Evolutionary conservation across 2,113 vertebrate species (phyloP), one percentile per base, ranked within the genome.

Genomic region (Amazona vittata): DNA sequence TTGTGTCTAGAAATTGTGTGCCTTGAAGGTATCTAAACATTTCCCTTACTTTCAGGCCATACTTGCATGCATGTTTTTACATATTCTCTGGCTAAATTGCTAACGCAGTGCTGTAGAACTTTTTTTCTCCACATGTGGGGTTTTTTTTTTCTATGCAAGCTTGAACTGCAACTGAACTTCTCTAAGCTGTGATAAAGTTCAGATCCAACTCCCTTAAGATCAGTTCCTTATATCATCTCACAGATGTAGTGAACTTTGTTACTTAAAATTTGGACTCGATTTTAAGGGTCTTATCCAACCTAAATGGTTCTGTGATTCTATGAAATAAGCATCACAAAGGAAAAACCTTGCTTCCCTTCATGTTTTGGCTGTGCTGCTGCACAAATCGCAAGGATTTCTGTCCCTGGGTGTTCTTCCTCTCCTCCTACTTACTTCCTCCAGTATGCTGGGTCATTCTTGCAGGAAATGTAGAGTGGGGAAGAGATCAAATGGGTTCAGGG

Each of bases 161-260:
- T 86, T 95, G 92, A 96, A 94, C 89, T 93, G 35, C 57, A 89
- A 18, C 57, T 94, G 95, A 96, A 95, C 76, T 92, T 81, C 62
- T 29, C n/a, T 69, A 68, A 89, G 52, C 76, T 93, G 11, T 73
- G 65, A 86, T 67, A 89, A 94, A 86, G 78, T 89, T 71, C 55
- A 92, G 31, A 77, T 93, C 49, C 33, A 73, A 50, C 75, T 79
- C 35, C 62, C 62, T 83, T 80, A 87, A 79, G 77, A 83, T 59
- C 5, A 5, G 31, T 55, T 89, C 46, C 46, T 31, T 46, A 0
- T 74, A 92, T 76, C 15, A 87, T 90, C 73, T 79, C 53, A 70
- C 90, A 4, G 0, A 24, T 26, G 44, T 57, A 69, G 15, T 63
- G 19, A 88, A 71, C 46, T 64, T 83, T 70, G 15, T 50, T 79